A percentile compares a stretch with the other conserved stretches of the same genome.
Conservation (phyloP, 2,113 vertebrate genomes). For the Pithys albifrons region DNA sequence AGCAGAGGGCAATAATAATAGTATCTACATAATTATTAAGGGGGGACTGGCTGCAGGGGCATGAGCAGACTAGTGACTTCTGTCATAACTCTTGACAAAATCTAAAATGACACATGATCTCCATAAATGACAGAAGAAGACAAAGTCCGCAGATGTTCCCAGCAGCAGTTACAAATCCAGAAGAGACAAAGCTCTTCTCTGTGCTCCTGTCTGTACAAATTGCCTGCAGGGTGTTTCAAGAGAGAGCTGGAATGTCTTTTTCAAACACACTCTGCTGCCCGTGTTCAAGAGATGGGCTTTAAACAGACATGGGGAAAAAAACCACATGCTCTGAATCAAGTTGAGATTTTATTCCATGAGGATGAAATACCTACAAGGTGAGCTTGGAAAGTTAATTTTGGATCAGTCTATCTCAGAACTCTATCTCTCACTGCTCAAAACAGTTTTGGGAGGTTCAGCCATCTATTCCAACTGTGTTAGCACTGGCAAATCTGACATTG, state of each 20-base stretch:
- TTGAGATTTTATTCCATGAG: background rate
- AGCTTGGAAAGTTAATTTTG: conserved; percentile 24
- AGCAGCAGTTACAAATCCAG: conserved; percentile 26
- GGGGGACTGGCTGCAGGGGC: background rate
- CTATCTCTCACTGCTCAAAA: background rate
- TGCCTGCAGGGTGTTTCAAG: conserved; percentile 35
- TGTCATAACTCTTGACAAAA: conserved; percentile 5
- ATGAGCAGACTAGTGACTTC: background rate
- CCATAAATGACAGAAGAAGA: conserved; percentile 17
- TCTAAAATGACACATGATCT: conserved; percentile 40
- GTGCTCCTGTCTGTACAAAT: conserved; percentile 46
- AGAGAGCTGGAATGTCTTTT: conserved; percentile 46
- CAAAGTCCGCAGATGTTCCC: conserved; percentile 46
- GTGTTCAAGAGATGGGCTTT: conserved; percentile 2
- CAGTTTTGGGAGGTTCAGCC: background rate
- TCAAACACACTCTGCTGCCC: conserved; percentile 55
- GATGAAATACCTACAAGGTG: background rate
- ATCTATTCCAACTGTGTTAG: background rate
- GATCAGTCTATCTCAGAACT: background rate
- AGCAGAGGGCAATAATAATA: background rate
- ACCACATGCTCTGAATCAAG: background rate
- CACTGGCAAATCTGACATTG: background rate
- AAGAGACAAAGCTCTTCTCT: conserved; percentile 58
- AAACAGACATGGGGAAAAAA: background rate
- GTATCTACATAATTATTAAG: background rate